Evolutionary conservation across 2,797 vertebrate species (phyloP).

Genomic region (Antennarius maculatus): DNA sequence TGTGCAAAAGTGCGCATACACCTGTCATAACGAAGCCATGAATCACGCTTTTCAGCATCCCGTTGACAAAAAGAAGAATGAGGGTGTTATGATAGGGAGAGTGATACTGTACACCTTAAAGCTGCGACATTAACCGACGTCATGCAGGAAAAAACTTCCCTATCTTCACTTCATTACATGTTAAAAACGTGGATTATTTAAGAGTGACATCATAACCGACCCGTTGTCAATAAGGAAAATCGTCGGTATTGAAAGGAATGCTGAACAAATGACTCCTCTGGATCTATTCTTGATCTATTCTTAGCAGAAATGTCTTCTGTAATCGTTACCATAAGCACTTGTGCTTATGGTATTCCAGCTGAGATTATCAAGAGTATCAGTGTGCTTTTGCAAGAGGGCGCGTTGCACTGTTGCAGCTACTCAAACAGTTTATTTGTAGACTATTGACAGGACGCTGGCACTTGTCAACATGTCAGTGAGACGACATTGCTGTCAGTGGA

Average conservation of each 20-base stretch:
- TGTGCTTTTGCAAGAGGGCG: slow-evolving; percentile 47
- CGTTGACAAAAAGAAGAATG: slow-evolving; percentile 33
- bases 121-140: not conserved
- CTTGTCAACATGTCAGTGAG: slow-evolving; percentile 73
- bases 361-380: slow-evolving; percentile 72
- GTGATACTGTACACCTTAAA: not conserved
- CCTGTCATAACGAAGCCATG: slow-evolving; percentile 35
- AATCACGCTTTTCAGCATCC: slow-evolving; percentile 51
- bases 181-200: not conserved
- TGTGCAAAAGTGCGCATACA: slow-evolving; percentile 25
- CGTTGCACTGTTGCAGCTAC: slow-evolving; percentile 55
- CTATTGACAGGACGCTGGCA: slow-evolving; percentile 66
- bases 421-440: slow-evolving; percentile 79
- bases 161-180: not conserved
- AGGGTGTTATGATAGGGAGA: slow-evolving; percentile 13
- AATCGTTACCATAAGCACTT: slow-evolving; percentile 66
- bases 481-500: slow-evolving; percentile 65
- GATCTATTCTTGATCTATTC: slow-evolving; percentile 73
- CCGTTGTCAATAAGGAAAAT: slow-evolving; percentile 14
- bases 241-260: slow-evolving; percentile 34
- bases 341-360: slow-evolving; percentile 55
- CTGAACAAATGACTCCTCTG: slow-evolving; percentile 45
- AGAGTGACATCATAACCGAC: not conserved
- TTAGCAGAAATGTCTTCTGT: slow-evolving; percentile 60
- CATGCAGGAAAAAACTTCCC: not conserved